phyloP scores from a whole-genome alignment of 1,140 invertebrate species.

The Bilobella aurantiaca region DNA sequence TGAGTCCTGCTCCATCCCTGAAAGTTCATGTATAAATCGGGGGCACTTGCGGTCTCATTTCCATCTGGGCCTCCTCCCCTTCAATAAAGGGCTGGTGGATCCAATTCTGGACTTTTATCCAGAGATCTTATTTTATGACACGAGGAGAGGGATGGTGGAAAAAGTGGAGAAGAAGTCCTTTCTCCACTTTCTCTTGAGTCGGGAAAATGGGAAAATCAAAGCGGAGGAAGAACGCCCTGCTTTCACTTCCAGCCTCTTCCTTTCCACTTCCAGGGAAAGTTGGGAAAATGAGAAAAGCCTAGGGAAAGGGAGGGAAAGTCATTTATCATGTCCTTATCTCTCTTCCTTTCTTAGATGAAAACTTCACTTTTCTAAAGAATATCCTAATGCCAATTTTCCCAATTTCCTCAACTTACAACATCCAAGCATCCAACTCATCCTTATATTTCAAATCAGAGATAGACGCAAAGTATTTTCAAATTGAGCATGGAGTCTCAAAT shows the following conservation, averaged over 20 bases:
- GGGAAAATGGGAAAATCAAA: background rate
- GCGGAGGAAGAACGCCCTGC: background rate
- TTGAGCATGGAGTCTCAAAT: too few species aligned
- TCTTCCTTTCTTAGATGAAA: background rate
- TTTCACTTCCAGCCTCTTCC: background rate
- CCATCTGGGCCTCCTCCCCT: background rate
- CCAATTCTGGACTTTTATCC: background rate
- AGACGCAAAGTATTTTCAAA: too few species aligned
- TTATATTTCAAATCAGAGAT: too few species aligned
- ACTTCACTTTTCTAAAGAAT: background rate
- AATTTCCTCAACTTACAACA: background rate
- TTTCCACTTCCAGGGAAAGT: background rate
- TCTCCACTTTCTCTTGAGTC: background rate
- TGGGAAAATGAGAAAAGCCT: background rate
- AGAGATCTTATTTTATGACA: background rate
- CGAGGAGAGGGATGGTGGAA: background rate
- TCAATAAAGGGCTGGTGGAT: background rate
- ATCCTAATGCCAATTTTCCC: background rate
- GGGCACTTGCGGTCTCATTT: background rate
- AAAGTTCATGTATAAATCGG: too few species aligned
- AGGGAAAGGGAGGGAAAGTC: constrained; percentile 1
- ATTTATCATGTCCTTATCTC: constrained; percentile 4
- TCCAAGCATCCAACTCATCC: too few species aligned
- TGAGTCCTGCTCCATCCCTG: background rate
- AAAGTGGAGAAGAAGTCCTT: background rate